phyloP scores from a whole-genome alignment of 2,888 invertebrate species.

The Marronus borbonicus region DNA sequence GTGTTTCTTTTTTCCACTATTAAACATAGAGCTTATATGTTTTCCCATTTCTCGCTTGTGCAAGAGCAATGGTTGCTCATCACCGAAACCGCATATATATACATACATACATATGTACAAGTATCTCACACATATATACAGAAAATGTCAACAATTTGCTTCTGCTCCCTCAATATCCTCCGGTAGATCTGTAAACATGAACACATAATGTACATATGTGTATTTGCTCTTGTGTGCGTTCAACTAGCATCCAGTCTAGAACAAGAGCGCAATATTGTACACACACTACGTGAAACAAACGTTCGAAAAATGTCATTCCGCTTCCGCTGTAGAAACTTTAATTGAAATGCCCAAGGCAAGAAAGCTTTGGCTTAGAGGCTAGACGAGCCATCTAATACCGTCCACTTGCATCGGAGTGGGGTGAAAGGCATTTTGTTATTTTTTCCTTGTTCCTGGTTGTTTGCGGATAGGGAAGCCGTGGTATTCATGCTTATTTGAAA shows the following conservation, averaged over 20 bases:
- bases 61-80: not conserved
- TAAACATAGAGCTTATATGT: constrained; percentile 26
- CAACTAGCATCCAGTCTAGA: not conserved
- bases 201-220: not conserved
- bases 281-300: constrained; percentile 53
- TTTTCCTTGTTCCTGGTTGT: constrained; percentile 1
- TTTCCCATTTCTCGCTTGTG: constrained; percentile 22
- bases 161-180: constrained; percentile 6
- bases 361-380: constrained; percentile 16
- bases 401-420: not conserved
- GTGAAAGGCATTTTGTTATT: constrained; percentile 3
- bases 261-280: constrained; percentile 13
- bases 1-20: constrained; percentile 24
- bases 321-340: constrained; percentile 62
- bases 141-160: constrained; percentile 32
- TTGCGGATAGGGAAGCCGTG: not conserved
- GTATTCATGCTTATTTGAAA: not conserved
- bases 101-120: not conserved
- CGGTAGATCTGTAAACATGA: not conserved
- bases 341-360: constrained; percentile 65
- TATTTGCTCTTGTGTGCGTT: not conserved
- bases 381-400: constrained; percentile 7
- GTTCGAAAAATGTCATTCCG: constrained; percentile 61
- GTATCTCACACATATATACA: not conserved
- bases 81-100: not conserved